These are phyloP conservation scores for Trichogramma pretiosum DNA, from an alignment of 1,140 invertebrate species.

Conservation along the genomic window DNA sequence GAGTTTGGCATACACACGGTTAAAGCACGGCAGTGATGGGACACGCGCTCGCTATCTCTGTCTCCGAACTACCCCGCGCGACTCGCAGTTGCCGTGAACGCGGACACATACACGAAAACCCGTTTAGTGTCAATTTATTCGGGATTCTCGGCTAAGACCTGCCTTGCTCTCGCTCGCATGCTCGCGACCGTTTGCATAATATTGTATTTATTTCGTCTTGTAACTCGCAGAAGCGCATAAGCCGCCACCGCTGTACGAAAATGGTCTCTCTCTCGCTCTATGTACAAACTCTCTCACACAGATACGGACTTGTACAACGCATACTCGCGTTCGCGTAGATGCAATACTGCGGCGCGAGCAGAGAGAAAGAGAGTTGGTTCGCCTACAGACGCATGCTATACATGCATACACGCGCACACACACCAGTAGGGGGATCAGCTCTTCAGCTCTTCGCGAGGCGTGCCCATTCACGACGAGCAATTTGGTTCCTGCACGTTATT, in stretches of 20 bases:
- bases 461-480: constrained; percentile 17
- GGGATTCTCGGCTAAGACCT: constrained; percentile 34
- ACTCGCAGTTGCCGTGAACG: background rate
- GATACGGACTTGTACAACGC: no score
- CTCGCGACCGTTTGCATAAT: constrained; percentile 39
- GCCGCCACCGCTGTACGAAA: background rate
- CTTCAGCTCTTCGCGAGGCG: no score
- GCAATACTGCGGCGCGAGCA: no score
- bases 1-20: no score
- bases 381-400: no score
- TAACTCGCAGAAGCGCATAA: constrained; percentile 24
- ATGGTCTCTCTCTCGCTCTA: no score
- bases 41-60: constrained; percentile 4
- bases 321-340: no score
- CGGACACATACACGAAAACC: constrained; percentile 20
- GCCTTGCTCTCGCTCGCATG: background rate
- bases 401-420: background rate
- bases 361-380: no score
- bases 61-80: background rate
- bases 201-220: constrained; percentile 43
- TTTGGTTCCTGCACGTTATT: constrained; percentile 19
- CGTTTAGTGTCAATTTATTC: constrained; percentile 44
- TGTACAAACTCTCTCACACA: no score
- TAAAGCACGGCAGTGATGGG: background rate
- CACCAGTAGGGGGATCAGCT: background rate